A percentile compares a stretch with the other conserved stretches of the same genome.
Conservation (phyloP, 2,888 invertebrate genomes). For the Euplexia lucipara region DNA sequence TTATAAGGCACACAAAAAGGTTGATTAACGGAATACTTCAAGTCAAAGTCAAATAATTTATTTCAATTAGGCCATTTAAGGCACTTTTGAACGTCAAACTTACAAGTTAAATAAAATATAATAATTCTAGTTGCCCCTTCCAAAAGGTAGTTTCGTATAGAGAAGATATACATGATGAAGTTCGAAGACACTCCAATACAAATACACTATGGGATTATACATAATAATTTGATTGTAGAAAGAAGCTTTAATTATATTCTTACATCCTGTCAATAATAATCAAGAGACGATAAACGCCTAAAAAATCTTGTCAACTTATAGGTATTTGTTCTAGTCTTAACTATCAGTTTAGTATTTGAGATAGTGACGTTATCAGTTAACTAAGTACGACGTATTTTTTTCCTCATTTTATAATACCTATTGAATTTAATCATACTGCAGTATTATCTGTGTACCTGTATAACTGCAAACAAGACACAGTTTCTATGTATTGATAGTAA, state of each 20-base stretch:
- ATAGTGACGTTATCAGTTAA: constrained; percentile 37
- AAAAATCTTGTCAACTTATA: constrained; percentile 18
- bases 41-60: too few relatives aligned
- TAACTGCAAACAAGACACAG: constrained; percentile 25
- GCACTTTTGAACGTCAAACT: too few relatives aligned
- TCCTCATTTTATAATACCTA: constrained; percentile 46
- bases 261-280: constrained; percentile 41
- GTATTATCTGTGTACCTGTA: constrained; percentile 39
- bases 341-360: constrained; percentile 35
- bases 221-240: neutral
- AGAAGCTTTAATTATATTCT: neutral
- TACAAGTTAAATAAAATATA: too few relatives aligned
- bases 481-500: constrained; percentile 24
- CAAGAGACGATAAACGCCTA: constrained; percentile 8
- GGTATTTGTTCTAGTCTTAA: constrained; percentile 46
- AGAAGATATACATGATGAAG: too few relatives aligned
- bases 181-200: too few relatives aligned
- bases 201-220: neutral
- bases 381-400: constrained; percentile 46
- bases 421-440: constrained; percentile 58
- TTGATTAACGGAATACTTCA: too few relatives aligned
- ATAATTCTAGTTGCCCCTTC: too few relatives aligned
- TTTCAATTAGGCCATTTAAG: too few relatives aligned
- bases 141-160: too few relatives aligned
- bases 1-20: too few relatives aligned